Conservation (phyloP, 2,113 vertebrate species). For the Corythoichthys haematopterus region DNA sequence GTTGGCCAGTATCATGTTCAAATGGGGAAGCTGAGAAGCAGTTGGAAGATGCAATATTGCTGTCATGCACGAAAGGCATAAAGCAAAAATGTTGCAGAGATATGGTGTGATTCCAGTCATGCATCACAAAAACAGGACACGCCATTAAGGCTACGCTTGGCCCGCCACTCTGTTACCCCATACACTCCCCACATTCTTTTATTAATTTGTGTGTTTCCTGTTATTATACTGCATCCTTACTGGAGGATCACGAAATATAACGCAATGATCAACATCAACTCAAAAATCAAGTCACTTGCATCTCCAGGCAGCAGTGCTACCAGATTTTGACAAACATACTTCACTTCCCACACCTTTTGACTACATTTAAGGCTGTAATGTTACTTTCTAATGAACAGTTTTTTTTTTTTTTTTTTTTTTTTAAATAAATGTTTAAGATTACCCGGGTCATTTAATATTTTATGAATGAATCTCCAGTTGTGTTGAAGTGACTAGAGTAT, state of each 20-base stretch:
- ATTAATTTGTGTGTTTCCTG: conserved; percentile 21
- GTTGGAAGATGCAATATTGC: conserved; percentile 53
- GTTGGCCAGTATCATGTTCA: conserved; percentile 28
- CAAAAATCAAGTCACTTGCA: neutral
- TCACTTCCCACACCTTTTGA: no score
- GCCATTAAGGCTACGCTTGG: conserved; percentile 44
- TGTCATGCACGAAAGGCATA: conserved; percentile 42
- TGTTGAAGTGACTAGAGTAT: conserved; percentile 25
- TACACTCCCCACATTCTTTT: conserved; percentile 16
- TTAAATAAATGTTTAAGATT: neutral
- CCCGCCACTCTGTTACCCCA: conserved; percentile 28
- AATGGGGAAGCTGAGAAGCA: conserved; percentile 35
- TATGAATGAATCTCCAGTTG: conserved; percentile 11
- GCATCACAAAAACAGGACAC: conserved; percentile 56
- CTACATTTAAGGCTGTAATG: no score
- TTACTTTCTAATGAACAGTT: no score
- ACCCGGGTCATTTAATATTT: conserved; percentile 6
- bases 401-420: no score
- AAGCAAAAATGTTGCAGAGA: conserved; percentile 58
- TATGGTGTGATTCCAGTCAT: conserved; percentile 57
- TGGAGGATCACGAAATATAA: conserved; percentile 41
- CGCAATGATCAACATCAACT: conserved; percentile 13
- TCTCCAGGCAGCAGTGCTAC: neutral
- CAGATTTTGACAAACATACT: no score
- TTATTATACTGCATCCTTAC: conserved; percentile 32